phyloP scores from a whole-genome alignment of 1,140 invertebrate species.

The Leptoteleia sp. region DNA sequence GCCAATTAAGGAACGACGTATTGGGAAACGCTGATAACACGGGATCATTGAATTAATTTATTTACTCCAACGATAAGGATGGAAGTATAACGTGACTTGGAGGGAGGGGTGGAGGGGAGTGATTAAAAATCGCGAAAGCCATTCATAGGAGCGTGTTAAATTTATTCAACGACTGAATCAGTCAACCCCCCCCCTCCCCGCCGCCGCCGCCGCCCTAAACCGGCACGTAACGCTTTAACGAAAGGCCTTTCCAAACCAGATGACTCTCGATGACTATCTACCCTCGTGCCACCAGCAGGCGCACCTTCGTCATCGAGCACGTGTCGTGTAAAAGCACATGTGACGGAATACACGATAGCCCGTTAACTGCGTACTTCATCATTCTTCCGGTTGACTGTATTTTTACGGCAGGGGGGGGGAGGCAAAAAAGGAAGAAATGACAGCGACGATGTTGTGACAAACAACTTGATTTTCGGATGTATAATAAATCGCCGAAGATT shows the following conservation, averaged over 20 bases:
- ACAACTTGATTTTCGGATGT: conserved; percentile 21
- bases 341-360: conserved; percentile 73
- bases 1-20: conserved; percentile 63
- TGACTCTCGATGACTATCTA: conserved; percentile 80
- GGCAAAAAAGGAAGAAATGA: no score
- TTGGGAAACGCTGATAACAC: conserved; percentile 3
- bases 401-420: no score
- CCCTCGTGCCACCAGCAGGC: conserved; percentile 76
- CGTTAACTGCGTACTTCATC: conserved; percentile 54
- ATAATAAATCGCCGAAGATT: conserved; percentile 58
- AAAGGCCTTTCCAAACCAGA: conserved; percentile 74
- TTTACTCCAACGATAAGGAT: no score
- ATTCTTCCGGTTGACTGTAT: conserved; percentile 47
- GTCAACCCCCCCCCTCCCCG: no score
- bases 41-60: no score
- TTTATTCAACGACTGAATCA: conserved; percentile 78
- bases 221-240: conserved; percentile 76
- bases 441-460: conserved; percentile 39
- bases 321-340: conserved; percentile 76
- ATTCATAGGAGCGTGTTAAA: conserved; percentile 71
- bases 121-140: conserved; percentile 32
- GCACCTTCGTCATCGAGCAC: conserved; percentile 72
- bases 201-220: conserved; percentile 54
- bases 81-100: no score
- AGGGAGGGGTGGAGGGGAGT: no score